Base-by-base conservation (phyloP, 2,888 invertebrate genomes). In the Tetheella fluctuosa region DNA sequence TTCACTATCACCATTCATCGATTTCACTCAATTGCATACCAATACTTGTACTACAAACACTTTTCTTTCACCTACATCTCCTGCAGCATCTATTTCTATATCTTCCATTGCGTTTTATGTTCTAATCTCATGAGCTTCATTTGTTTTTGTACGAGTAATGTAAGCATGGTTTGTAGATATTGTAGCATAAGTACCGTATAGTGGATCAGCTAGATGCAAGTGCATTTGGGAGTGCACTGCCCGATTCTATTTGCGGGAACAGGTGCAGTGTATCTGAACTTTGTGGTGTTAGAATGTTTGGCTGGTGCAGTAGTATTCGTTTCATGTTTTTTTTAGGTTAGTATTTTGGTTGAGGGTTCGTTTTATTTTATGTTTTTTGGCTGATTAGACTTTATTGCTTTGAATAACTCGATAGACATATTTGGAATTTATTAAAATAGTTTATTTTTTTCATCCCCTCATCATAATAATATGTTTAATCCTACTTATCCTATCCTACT, bases 1-100 rank as follows among this genome's bases (percentile, higher is more conserved):
- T 61, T 60, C 58, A 67, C 68, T 70, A 71, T 69, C 60, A 62
- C 76, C 84, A 83, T 86, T 86, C 87, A 88, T 83, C 80, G 86
- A 87, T 86, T 79, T 75, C 69, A 68, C 69, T 81, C 84, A 83
- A 87, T 87, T 76, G 79, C 77, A 86, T 86, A 82, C 86, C 88
- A 79, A 88, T 88, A 87, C 84, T 73, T 68, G 53, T 70, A 81
- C 67, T 62, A 61, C 10, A 1, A 48, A 10, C 17, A 8, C 0
- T 20, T 48, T 48, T 48, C 48, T 48, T 48, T 48, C 48, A 48
- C 20, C 20, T 61, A 15, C 12, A 34, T 37, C 13, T 30, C 61
- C 30, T 52, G 13, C 6, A 12, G 0, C 23, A 48, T 54, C 25
- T 23, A 42, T 39, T 42, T n/a, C 23, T 57, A 20, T n/a, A 6